Base-by-base conservation (phyloP, 2,888 invertebrate species). In the Chelonus formosanus region DNA sequence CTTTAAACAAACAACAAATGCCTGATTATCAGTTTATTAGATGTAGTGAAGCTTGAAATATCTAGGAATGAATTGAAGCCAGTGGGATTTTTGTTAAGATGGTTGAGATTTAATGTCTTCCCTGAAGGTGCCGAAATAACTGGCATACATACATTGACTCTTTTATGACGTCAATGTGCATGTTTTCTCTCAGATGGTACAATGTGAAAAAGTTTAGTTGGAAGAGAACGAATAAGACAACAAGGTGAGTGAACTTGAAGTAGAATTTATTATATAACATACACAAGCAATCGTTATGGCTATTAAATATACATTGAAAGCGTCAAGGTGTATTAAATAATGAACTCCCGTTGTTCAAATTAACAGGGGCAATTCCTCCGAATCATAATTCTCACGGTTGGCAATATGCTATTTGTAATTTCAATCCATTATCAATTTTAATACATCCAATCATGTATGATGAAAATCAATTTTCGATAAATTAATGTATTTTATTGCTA, bases 241-340 rank as follows among this genome's bases (percentile, higher is more conserved):
- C 20, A 20, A 20, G 20, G 20, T 20, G 20, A 20, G 20, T 20
- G 20, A 20, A 20, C 20, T 20, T 20, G 20, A 20, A 20, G 20
- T 20, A 20, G 20, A 20, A 20, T 20, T 20, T 20, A 20, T 20
- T 20, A 20, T 58, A 47, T 45, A 4, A 36, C 35, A 54, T 36
- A 54, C 3, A 40, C 3, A 40, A 5, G 71, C 67, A 65, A 65
- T 71, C 73, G 69, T 71, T 69, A 70, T 63, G 61, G 60, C 67
- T 71, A 76, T 73, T 77, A 72, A 70, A 67, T 71, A 70, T 70
- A 75, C 74, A 73, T 68, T 73, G 68, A 65, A 40, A 40, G 40
- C 69, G 40, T 67, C 50, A 66, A 73, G 70, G 71, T 74, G 73
- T 74, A 70, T 67, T 63, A 70, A 67, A 69, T 73, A 75, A 76